Evolutionary conservation across 2,113 vertebrate genomes (phyloP).

Genomic region (Zapus hudsonius): DNA sequence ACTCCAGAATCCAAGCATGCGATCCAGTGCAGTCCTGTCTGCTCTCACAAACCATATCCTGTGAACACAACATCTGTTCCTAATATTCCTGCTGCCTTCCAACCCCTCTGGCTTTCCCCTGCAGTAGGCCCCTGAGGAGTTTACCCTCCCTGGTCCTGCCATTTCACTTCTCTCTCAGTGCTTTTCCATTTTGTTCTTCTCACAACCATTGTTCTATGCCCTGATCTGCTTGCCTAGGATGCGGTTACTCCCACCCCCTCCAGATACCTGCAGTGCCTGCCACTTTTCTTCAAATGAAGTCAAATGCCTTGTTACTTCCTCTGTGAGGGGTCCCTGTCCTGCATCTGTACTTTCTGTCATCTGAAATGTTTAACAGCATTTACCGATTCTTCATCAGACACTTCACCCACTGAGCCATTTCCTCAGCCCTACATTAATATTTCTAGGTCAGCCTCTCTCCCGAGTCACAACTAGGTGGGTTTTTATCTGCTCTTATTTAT

Average conservation of each 20-base stretch:
- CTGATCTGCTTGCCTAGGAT: background rate
- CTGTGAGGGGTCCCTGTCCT: background rate
- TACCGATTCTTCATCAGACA: no score
- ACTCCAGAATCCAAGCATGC: background rate
- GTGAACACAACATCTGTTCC: background rate
- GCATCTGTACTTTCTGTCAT: background rate
- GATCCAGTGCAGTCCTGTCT: background rate
- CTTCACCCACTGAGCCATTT: no score
- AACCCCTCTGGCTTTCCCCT: background rate
- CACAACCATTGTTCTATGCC: background rate
- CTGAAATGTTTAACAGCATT: background rate
- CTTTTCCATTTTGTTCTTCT: no score
- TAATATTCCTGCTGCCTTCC: background rate
- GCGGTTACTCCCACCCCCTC: background rate
- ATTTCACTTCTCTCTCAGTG: background rate
- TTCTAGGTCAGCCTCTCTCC: no score
- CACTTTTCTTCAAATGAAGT: background rate
- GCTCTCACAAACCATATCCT: background rate
- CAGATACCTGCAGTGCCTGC: background rate
- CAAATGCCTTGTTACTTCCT: background rate
- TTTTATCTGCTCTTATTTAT: background rate
- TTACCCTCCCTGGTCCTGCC: background rate
- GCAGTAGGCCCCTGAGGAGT: background rate
- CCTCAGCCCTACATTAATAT: background rate
- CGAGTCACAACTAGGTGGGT: no score